Evolutionary conservation across 2,113 vertebrate species (phyloP), one percentile per base, ranked within the genome.

Genomic region (Patagioenas fasciata): DNA sequence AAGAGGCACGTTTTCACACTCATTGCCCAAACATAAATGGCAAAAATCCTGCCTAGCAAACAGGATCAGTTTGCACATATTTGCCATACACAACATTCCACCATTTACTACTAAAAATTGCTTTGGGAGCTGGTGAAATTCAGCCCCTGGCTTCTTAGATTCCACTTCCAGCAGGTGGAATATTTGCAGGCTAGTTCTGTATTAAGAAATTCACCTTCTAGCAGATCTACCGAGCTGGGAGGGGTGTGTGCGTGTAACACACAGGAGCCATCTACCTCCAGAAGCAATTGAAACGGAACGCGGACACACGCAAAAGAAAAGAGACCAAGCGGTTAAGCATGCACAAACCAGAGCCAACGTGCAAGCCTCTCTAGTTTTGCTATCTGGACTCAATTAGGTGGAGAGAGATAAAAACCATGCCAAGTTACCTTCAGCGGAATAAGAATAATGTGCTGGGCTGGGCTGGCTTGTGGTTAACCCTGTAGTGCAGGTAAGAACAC

Each of bases 401-500:
- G 93, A 96, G 91, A 97, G 90, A 96, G 95, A 97, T 97, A 97
- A 98, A 96, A 98, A 98, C 98, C 98, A 98, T 98, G 98, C 98
- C 97, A 98, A 97, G 97, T 98, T 98, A 98, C 99, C 99, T 99
- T 99, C 99, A 98, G 98, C 98, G 97, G 99, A 98, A 97, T 99
- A 99, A 98, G 99, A 99, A 98, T 99, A 99, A 98, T 99, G 99
- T 98, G 99, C 98, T 98, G 99, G 98, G 97, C 98, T 98, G 96
- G 98, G 98, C 97, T 98, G 99, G 97, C 98, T 98, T 98, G 99
- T 99, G 98, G 99, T 98, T 98, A 99, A 99, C 97, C 99, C 98
- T 98, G 99, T 98, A 98, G 99, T 99, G 99, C 99, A 99, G 98
- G 99, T 99, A 98, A 99, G 98, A 98, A 99, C 99, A 98, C 98